phyloP scores from a whole-genome alignment of 2,113 vertebrate genomes.

The Tachycineta bicolor region DNA sequence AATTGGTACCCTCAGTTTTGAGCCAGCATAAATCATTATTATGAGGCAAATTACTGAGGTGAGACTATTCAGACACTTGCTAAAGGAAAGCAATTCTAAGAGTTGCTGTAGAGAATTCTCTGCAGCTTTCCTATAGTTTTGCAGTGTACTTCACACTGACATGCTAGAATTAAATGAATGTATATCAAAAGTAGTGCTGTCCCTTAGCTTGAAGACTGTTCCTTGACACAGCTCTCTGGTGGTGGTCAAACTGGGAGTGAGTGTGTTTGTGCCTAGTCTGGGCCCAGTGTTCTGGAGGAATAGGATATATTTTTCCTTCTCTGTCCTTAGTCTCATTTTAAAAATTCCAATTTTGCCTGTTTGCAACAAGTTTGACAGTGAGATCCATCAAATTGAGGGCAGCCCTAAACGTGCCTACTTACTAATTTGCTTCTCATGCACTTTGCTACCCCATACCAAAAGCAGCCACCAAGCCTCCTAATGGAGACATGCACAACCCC shows the following conservation, averaged over 20 bases:
- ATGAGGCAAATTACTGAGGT: conserved; percentile 1
- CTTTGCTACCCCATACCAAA: background rate
- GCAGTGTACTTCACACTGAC: background rate
- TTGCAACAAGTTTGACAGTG: background rate
- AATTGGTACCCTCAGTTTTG: conserved; percentile 3
- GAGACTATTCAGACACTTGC: background rate
- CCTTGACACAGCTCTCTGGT: background rate
- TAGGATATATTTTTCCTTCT: background rate
- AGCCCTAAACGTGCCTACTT: background rate
- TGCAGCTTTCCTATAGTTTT: conserved; percentile 13
- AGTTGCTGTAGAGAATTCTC: conserved; percentile 11
- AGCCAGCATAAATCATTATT: conserved; percentile 22
- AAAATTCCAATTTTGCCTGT: background rate
- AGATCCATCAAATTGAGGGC: background rate
- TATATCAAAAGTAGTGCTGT: background rate
- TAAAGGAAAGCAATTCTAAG: conserved; percentile 16
- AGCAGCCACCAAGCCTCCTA: background rate
- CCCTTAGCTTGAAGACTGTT: background rate
- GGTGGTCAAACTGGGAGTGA: background rate
- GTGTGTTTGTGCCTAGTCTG: background rate
- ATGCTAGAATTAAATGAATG: background rate
- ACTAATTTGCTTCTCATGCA: background rate
- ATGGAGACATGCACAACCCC: background rate
- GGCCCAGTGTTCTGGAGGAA: background rate
- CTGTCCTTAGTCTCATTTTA: background rate